Evolutionary conservation across 2,113 vertebrate species (phyloP).

Genomic region (Pelvicachromis taeniatus): DNA sequence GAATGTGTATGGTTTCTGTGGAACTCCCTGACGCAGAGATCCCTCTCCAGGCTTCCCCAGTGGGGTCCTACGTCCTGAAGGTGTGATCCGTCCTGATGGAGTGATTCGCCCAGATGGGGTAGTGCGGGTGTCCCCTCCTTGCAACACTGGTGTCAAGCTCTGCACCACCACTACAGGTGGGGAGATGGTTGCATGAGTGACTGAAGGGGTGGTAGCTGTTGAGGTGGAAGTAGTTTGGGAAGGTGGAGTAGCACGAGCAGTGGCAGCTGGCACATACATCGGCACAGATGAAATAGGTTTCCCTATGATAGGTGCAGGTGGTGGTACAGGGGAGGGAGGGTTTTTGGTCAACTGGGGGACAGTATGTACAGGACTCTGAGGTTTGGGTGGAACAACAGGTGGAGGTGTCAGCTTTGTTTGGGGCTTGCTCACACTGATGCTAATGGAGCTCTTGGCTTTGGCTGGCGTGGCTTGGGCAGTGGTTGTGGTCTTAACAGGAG

Average conservation of each 20-base stretch:
- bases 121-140: conserved; percentile 45
- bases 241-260: not conserved
- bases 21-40: conserved; percentile 84
- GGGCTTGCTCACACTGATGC: conserved; percentile 69
- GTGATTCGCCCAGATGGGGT: conserved; percentile 59
- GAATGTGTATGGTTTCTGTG: conserved; percentile 97
- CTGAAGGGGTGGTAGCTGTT: conserved; percentile 9
- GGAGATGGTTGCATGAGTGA: conserved; percentile 26
- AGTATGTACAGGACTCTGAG: conserved; percentile 59
- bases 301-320: conserved; percentile 61
- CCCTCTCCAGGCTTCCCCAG: conserved; percentile 71
- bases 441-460: conserved; percentile 74
- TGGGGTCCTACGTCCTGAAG: conserved; percentile 64
- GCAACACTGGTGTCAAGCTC: conserved; percentile 68
- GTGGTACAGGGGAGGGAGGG: conserved; percentile 38
- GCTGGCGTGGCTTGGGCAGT: conserved; percentile 5
- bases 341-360: conserved; percentile 24
- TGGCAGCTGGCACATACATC: conserved; percentile 61
- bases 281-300: conserved; percentile 78
- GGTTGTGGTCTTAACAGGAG: conserved; percentile 2
- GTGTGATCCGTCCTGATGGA: conserved; percentile 57
- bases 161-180: conserved; percentile 72
- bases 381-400: conserved; percentile 73
- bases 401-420: conserved; percentile 52
- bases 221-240: conserved; percentile 13